Conservation (phyloP, 2,888 invertebrate genomes). For the Caenorhabditis japonica region DNA sequence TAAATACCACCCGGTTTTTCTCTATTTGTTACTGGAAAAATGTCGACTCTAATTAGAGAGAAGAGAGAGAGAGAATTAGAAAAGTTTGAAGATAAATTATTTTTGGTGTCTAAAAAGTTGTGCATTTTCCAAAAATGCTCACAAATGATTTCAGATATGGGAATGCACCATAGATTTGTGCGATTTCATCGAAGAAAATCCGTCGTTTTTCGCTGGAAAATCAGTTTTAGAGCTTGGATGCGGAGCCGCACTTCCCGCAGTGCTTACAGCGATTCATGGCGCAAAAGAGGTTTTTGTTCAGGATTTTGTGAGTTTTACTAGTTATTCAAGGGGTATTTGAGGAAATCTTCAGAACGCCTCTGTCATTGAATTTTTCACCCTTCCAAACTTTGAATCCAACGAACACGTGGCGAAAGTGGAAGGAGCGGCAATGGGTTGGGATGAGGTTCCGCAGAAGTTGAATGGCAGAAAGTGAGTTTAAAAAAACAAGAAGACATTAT, state of each 20-base stretch:
- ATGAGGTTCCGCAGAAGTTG: constrained; percentile 38
- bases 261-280: constrained; percentile 84
- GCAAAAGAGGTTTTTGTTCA: constrained; percentile 86
- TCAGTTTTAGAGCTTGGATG: constrained; percentile 89
- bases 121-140: too few relatives aligned
- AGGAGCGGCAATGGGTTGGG: constrained; percentile 47
- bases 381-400: constrained; percentile 63
- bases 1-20: too few relatives aligned
- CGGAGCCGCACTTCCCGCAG: constrained; percentile 90
- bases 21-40: too few relatives aligned
- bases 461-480: constrained; percentile 19
- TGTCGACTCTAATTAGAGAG: too few relatives aligned
- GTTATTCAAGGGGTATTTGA: too few relatives aligned
- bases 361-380: constrained; percentile 68
- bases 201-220: constrained; percentile 78
- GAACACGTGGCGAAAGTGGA: constrained; percentile 34
- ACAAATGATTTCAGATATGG: constrained; percentile 81
- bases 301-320: constrained; percentile 87
- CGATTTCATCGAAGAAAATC: constrained; percentile 81
- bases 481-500: too few relatives aligned
- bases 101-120: neutral
- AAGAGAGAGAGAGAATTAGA: too few relatives aligned
- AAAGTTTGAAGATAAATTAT: neutral
- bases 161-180: constrained; percentile 90
- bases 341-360: constrained; percentile 70